Evolutionary conservation across 2,797 vertebrate species (phyloP).

Genomic region (Sylvia borin): DNA sequence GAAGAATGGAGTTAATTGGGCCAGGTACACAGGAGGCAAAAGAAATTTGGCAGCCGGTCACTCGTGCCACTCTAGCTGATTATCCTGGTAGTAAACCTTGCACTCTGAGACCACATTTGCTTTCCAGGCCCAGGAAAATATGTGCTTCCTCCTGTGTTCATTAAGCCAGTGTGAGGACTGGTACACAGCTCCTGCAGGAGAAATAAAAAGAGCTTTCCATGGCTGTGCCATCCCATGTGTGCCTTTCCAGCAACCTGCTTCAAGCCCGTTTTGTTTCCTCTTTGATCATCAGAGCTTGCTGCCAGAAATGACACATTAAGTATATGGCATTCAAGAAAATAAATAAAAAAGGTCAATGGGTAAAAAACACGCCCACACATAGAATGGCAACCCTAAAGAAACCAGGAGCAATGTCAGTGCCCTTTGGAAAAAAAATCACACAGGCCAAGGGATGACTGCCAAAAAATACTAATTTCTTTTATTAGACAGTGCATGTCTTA

Average conservation of each 20-base stretch:
- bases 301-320: not conserved
- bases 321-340: not conserved
- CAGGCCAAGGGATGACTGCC: not conserved
- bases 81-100: slow-evolving; percentile 23
- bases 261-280: not conserved
- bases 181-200: not conserved
- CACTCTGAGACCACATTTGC: not conserved
- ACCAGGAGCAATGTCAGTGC: not conserved
- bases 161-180: not conserved
- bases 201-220: not conserved
- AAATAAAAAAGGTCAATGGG: not conserved
- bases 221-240: not conserved
- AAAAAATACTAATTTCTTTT: slow-evolving; percentile 21
- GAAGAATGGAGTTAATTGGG: slow-evolving; percentile 50
- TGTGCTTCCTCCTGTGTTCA: not conserved
- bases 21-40: not conserved
- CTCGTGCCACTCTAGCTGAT: not conserved
- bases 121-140: not conserved
- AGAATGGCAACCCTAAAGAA: not conserved
- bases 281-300: not conserved
- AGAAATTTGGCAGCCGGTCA: not conserved
- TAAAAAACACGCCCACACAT: not conserved
- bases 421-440: not conserved
- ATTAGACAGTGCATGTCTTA: not conserved
- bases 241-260: not conserved